Percentiles rank a stretch among this genome's conserved stretches.
Evolutionary conservation across 2,888 invertebrate genomes (phyloP).

Genomic region (Coenonympha arcania): DNA sequence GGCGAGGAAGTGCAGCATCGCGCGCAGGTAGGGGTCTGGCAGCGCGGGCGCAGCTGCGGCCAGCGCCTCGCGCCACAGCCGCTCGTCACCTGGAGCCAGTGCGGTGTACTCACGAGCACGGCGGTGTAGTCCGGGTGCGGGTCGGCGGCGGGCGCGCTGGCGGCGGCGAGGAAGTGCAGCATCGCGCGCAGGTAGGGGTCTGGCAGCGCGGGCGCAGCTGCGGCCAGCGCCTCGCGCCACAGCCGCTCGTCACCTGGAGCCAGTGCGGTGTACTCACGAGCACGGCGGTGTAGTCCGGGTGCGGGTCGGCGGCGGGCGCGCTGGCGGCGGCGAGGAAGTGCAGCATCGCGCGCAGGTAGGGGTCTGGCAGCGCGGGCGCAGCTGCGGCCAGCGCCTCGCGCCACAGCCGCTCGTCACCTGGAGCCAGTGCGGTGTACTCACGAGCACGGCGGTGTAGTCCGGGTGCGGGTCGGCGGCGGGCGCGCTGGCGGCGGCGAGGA

Average conservation of each 20-base stretch:
- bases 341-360: slow-evolving; percentile 92
- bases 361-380: slow-evolving; percentile 86
- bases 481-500: slow-evolving; percentile 82
- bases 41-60: slow-evolving; percentile 83
- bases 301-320: slow-evolving; percentile 71
- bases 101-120: slow-evolving; percentile 62
- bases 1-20: slow-evolving; percentile 92
- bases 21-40: slow-evolving; percentile 91
- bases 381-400: slow-evolving; percentile 87
- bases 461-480: slow-evolving; percentile 70
- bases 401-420: slow-evolving; percentile 84
- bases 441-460: slow-evolving; percentile 45
- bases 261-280: slow-evolving; percentile 74
- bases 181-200: slow-evolving; percentile 93
- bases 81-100: slow-evolving; percentile 88
- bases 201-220: slow-evolving; percentile 83
- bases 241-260: slow-evolving; percentile 85
- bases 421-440: slow-evolving; percentile 80
- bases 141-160: slow-evolving; percentile 75
- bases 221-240: slow-evolving; percentile 88
- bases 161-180: slow-evolving; percentile 90
- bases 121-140: slow-evolving; percentile 37
- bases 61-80: slow-evolving; percentile 87
- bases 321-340: slow-evolving; percentile 87
- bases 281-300: slow-evolving; percentile 41